Percentiles rank a stretch among this genome's conserved stretches.
Evolutionary conservation across 1,140 invertebrate genomes (phyloP).

Genomic region (Drosophila melanogaster): Release_6_plus_ISO1_MT NC_004354.4:14091001-14091500

Average conservation of each 20-base stretch:
- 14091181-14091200: constrained; percentile 72
- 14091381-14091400: constrained; percentile 17
- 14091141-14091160: constrained; percentile 78
- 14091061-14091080: constrained; percentile 46
- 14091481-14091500: constrained; percentile 66
- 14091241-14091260: neutral
- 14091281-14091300: constrained; percentile 82
- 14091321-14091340: constrained; percentile 78
- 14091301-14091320: constrained; percentile 82
- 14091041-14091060: neutral
- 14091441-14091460: neutral
- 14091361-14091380: constrained; percentile 10
- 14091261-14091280: constrained; percentile 20
- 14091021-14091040: neutral
- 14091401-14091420: constrained; percentile 1
- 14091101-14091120: constrained; percentile 69
- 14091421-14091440: neutral
- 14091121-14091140: constrained; percentile 56
- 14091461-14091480: constrained; percentile 13
- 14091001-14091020: neutral
- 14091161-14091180: constrained; percentile 81
- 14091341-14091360: constrained; percentile 58
- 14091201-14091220: constrained; percentile 5
- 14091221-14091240: neutral
- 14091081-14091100: constrained; percentile 77